Evolutionary conservation across 2,888 invertebrate genomes (phyloP).

Genomic region (Epirrhoe tristata): DNA sequence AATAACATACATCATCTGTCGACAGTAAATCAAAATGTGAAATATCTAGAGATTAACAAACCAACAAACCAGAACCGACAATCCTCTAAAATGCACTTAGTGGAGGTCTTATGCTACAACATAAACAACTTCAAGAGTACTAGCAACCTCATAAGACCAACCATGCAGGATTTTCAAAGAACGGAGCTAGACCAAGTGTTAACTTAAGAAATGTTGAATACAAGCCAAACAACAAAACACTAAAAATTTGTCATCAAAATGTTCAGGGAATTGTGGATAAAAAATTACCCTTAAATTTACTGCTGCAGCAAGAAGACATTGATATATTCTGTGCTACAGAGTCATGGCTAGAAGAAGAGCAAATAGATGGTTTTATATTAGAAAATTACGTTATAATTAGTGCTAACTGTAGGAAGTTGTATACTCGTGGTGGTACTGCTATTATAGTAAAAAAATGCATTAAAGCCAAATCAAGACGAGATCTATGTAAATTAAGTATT

Average conservation of each 20-base stretch:
- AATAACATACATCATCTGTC: no score
- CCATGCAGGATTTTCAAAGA: no score
- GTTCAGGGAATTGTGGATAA: background rate
- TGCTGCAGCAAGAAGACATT: background rate
- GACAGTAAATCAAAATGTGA: no score
- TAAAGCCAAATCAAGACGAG: background rate
- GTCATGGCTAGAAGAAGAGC: background rate
- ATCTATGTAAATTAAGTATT: background rate
- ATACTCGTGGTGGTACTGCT: background rate
- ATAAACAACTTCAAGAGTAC: no score
- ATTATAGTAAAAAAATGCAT: background rate
- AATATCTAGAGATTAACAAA: no score
- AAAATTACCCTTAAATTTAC: background rate
- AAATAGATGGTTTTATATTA: background rate
- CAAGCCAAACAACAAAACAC: background rate
- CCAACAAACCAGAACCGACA: no score
- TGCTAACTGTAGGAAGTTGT: background rate
- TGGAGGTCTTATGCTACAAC: no score
- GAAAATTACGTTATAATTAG: background rate
- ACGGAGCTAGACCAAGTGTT: no score
- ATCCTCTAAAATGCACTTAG: no score
- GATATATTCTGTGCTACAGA: conserved; percentile 1
- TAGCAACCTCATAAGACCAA: no score
- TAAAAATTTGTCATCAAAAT: background rate
- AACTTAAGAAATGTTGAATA: no score